Evolutionary conservation across 2,888 invertebrate genomes (phyloP).

Genomic region (Aspidiotus destructor): DNA sequence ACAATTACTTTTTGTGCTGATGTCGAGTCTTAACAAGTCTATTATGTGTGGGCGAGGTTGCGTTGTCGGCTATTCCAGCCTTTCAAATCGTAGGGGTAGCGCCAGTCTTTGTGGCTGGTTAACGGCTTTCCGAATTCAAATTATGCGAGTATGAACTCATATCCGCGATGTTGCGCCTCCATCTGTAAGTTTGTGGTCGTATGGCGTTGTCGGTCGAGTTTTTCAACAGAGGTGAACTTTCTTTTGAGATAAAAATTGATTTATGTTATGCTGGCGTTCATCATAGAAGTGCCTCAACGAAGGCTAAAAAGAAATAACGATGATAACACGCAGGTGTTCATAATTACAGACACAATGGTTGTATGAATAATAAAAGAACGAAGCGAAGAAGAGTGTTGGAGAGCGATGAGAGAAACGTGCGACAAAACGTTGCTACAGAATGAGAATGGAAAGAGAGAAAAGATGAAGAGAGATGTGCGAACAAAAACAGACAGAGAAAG

Average conservation of each 20-base stretch:
- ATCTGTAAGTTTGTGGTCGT: too few species aligned
- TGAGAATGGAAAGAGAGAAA: background rate
- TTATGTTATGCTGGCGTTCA: slow-evolving; percentile 23
- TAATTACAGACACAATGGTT: slow-evolving; percentile 28
- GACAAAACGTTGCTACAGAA: slow-evolving; percentile 14
- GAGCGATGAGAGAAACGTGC: slow-evolving; percentile 16
- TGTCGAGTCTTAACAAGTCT: too few species aligned
- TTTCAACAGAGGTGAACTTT: background rate
- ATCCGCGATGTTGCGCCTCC: too few species aligned
- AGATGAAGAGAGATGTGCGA: background rate
- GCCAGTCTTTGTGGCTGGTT: too few species aligned
- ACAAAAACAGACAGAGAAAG: background rate
- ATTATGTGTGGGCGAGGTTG: too few species aligned
- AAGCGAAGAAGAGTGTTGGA: background rate
- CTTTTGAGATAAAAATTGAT: slow-evolving; percentile 7
- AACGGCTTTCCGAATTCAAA: too few species aligned
- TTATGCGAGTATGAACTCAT: too few species aligned
- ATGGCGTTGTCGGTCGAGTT: too few species aligned
- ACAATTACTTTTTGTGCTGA: too few species aligned
- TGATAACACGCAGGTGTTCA: slow-evolving; percentile 28
- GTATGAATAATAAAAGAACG: slow-evolving; percentile 25
- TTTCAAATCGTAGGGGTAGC: too few species aligned
- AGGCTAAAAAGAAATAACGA: slow-evolving; percentile 15
- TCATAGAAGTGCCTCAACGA: slow-evolving; percentile 11
- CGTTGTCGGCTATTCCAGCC: too few species aligned